Evolutionary conservation across 2,797 vertebrate genomes (phyloP), one percentile per base, ranked within the genome.

Genomic region (Myotis myotis): DNA sequence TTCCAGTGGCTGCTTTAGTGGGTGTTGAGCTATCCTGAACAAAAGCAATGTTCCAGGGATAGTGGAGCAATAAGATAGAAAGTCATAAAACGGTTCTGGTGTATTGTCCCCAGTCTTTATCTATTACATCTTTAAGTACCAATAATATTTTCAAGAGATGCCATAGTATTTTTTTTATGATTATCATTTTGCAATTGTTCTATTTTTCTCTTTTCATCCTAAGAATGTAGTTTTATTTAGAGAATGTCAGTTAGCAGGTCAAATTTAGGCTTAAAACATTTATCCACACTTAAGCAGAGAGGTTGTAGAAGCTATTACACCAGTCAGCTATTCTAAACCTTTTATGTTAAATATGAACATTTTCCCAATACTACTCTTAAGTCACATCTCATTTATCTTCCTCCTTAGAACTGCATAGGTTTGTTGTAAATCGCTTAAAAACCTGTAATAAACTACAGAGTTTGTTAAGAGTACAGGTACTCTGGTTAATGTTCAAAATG

Each of bases 391-490:
- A 81, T 70, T 89, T 91, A 66, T 55, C 11, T 79, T 93, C 16
- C 22, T 87, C 75, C 28, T 74, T 80, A 87, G 57, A 96, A 91
- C 9, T 53, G 8, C 38, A 90, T 0, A 80, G 38, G 47, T 47
- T 95, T 88, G 44, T 80, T 95, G 91, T 53, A 85, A 75, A 75
- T 64, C 87, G 76, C 74, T 95, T 85, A 49, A 87, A 93, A 13
- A 70, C 66, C 28, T 68, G n/a, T 64, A 89, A 62, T 79, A 93
- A 91, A 83, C 44, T 49, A 49, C 0, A 70, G 51, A 74, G 44
- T 93, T 75, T 87, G 33, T 57, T 79, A 28, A 87, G 33, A 85
- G 62, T 55, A 83, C 53, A 96, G 79, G 93, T 94, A 91, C 0
- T 74, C 86, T 62, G 83, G 97, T 96, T 96, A 89, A 95, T 51